Evolutionary conservation across 1,140 invertebrate genomes (phyloP).

Genomic region (Microplitis mediator): DNA sequence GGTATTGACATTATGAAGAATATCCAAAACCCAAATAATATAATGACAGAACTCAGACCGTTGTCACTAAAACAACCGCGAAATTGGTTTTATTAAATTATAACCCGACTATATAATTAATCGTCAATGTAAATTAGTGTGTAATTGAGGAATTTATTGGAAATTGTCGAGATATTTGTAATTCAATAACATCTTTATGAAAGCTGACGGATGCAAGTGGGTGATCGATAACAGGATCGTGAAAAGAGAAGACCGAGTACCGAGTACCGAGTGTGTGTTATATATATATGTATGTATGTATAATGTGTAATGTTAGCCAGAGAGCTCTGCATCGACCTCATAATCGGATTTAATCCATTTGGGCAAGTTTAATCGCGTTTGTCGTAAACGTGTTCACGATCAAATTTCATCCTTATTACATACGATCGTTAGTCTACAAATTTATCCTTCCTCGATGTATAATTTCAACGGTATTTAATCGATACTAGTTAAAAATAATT

Average conservation of each 20-base stretch:
- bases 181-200: not conserved
- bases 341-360: conserved; percentile 21
- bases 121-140: too few relatives aligned
- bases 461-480: not conserved
- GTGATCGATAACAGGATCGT: too few relatives aligned
- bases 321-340: not conserved
- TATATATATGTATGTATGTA: too few relatives aligned
- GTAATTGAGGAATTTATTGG: not conserved
- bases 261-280: too few relatives aligned
- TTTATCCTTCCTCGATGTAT: not conserved
- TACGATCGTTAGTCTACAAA: not conserved
- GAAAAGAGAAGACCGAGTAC: too few relatives aligned
- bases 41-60: not conserved
- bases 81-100: not conserved
- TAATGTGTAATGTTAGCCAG: not conserved
- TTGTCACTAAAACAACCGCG: not conserved
- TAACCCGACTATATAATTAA: not conserved
- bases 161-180: not conserved
- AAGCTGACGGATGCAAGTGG: not conserved
- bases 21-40: too few relatives aligned
- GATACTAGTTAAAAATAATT: not conserved
- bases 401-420: conserved; percentile 12
- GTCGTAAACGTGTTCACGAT: conserved; percentile 11
- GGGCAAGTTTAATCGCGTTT: conserved; percentile 24
- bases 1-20: too few relatives aligned